Conservation (phyloP, 1,140 invertebrate genomes). For the Drosophila ananassae region DNA sequence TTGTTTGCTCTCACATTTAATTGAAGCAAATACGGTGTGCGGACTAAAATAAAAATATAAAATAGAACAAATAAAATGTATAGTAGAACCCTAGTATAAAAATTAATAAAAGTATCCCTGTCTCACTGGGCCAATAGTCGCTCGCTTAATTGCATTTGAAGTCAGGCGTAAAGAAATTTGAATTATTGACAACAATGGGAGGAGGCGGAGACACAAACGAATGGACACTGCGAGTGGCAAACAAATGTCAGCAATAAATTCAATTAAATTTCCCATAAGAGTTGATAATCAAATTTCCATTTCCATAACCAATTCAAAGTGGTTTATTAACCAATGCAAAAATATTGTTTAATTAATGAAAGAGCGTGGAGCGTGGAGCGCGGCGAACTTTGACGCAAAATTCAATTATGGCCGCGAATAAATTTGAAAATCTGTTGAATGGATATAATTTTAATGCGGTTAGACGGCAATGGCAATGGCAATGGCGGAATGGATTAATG, state of each 20-base stretch:
- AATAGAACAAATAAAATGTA: conserved; percentile 4
- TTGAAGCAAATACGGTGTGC: conserved; percentile 27
- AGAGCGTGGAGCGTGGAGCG: too few species aligned
- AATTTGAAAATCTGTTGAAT: conserved; percentile 18
- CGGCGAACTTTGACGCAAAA: conserved; percentile 1
- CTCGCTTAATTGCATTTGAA: conserved; percentile 70
- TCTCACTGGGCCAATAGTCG: conserved; percentile 5
- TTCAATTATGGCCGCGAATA: conserved; percentile 30
- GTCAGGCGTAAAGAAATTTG: conserved; percentile 63
- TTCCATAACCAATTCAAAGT: conserved; percentile 13
- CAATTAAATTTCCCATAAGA: conserved; percentile 64
- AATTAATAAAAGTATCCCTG: not conserved
- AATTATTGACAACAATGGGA: conserved; percentile 43
- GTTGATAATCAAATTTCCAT: conserved; percentile 57
- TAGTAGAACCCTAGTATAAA: not conserved
- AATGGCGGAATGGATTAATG: too few species aligned
- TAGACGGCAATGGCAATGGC: not conserved
- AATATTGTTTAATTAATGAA: conserved; percentile 48
- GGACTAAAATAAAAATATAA: not conserved
- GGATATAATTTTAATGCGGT: not conserved
- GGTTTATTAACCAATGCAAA: conserved; percentile 23
- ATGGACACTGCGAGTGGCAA: conserved; percentile 7
- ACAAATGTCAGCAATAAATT: conserved; percentile 62
- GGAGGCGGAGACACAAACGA: not conserved
- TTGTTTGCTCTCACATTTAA: conserved; percentile 38